These are phyloP conservation scores for Condylostylus longicornis DNA, from an alignment of 1,140 invertebrate genomes.

Conservation along the genomic window DNA sequence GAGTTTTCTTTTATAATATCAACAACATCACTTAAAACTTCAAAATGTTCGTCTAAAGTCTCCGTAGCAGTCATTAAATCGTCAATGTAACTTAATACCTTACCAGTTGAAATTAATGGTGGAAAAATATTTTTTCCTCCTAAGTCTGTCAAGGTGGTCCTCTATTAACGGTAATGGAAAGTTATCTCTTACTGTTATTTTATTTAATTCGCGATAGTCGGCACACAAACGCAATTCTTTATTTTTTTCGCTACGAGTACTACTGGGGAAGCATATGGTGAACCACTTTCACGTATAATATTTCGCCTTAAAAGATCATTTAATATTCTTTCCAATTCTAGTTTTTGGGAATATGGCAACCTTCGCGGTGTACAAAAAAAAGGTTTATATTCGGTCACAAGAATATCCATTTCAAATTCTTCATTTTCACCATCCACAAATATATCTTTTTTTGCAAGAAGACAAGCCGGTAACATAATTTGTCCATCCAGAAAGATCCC, in stretches of 20 bases:
- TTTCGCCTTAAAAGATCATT: slow-evolving; percentile 12
- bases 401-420: slow-evolving; percentile 7
- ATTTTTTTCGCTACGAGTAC: slow-evolving; percentile 18
- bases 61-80: slow-evolving; percentile 8
- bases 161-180: slow-evolving; percentile 26
- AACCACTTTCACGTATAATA: slow-evolving; percentile 16
- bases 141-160: slow-evolving; percentile 18
- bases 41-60: slow-evolving; percentile 5
- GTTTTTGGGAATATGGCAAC: slow-evolving; percentile 12
- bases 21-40: slow-evolving; percentile 14
- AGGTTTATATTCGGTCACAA: slow-evolving; percentile 9
- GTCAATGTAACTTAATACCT: slow-evolving; percentile 9
- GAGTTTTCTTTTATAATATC: slow-evolving; percentile 18
- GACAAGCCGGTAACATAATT: too few relatives aligned
- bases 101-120: slow-evolving; percentile 14
- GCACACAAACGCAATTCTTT: slow-evolving; percentile 14
- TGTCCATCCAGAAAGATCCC: too few relatives aligned
- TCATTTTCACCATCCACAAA: too few relatives aligned
- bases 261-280: slow-evolving; percentile 20
- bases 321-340: slow-evolving; percentile 12
- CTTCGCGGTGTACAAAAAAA: slow-evolving; percentile 12
- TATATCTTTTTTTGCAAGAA: too few relatives aligned
- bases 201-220: slow-evolving; percentile 15
- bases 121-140: slow-evolving; percentile 14
- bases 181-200: slow-evolving; percentile 11